Percentiles rank a stretch among this genome's conserved stretches.
Conservation (phyloP, 2,888 invertebrate genomes). For the Entomobrya proxima region DNA sequence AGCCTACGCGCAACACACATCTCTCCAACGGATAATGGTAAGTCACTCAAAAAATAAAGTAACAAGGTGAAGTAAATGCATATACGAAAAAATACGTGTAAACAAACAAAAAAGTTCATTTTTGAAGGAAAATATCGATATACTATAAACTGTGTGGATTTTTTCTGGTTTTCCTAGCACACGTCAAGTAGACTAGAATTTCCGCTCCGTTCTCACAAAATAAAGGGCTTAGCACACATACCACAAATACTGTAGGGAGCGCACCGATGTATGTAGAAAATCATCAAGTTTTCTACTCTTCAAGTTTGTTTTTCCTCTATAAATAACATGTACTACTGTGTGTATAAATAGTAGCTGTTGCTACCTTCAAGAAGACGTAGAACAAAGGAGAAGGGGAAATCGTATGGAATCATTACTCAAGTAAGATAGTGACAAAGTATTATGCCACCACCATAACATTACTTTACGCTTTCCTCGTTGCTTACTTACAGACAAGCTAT, state of each 20-base stretch:
- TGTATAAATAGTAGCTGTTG: not conserved
- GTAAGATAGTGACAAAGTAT: constrained; percentile 74
- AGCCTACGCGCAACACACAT: too few relatives aligned
- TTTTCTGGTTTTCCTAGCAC: not conserved
- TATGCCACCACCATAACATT: constrained; percentile 68
- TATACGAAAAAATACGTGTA: too few relatives aligned
- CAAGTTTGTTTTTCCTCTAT: not conserved
- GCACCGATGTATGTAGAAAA: too few relatives aligned
- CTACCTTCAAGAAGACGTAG: not conserved
- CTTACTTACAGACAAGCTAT: constrained; percentile 22
- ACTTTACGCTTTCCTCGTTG: constrained; percentile 59
- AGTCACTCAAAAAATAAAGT: too few relatives aligned
- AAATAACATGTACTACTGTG: not conserved
- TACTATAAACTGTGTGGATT: not conserved
- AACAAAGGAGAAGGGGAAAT: constrained; percentile 61
- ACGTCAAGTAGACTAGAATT: not conserved
- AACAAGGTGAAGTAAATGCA: too few relatives aligned
- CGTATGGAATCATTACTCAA: constrained; percentile 71
- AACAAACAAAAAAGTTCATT: too few relatives aligned
- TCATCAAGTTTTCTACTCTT: too few relatives aligned
- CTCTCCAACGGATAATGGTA: too few relatives aligned
- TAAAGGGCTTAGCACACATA: not conserved
- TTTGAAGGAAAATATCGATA: not conserved
- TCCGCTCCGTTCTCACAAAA: not conserved
- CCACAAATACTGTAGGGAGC: not conserved